Base-by-base conservation (phyloP, 2,888 invertebrate genomes). In the Acrocyrtus sp. region DNA sequence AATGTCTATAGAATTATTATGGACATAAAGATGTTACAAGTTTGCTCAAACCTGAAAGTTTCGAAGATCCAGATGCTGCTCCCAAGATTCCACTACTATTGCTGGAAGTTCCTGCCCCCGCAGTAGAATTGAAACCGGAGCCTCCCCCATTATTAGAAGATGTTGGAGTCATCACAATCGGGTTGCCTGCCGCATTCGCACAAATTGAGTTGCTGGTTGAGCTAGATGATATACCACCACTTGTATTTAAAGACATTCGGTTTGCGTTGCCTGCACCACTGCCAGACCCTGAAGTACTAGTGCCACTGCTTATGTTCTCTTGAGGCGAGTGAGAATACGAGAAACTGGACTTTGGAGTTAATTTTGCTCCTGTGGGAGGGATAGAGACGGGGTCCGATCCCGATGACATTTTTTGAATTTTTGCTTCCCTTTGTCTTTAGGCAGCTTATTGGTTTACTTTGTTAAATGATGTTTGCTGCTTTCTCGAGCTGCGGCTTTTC, bases 311-410 rank as follows among this genome's bases (percentile, higher is more conserved):
- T 21, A 62, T 29, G 22, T n/a, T n/a, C n/a, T 72, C 74, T 48
- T 75, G 75, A 22, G 78, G 75, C 17, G 76, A 77, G 45, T 74
- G 75, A 5, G 75, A 72, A 21, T 68, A 65, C 22, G 74, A 76
- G 48, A 75, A 72, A 61, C 77, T 78, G 47, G 73, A 73, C 58
- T 77, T 77, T 6, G 79, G 77, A 53, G 77, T 76, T 41, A 70
- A 53, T 24, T 62, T 62, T n/a, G 24, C 29, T n/a, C 41, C 56
- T 12, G 60, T 43, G 29, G 70, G 63, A 48, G 78, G 74, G 70
- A 75, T 74, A 63, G 51, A 74, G 47, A 75, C 75, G 47, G 76
- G 72, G 41, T 78, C 78, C 24, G 57, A 57, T 43, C n/a, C n/a
- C n/a, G 63, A 53, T 53, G 50, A 50, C 50, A 50, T 50, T 22